Evolutionary conservation across 2,888 invertebrate genomes (phyloP).

Genomic region (Rotaria magnacalcarata): DNA sequence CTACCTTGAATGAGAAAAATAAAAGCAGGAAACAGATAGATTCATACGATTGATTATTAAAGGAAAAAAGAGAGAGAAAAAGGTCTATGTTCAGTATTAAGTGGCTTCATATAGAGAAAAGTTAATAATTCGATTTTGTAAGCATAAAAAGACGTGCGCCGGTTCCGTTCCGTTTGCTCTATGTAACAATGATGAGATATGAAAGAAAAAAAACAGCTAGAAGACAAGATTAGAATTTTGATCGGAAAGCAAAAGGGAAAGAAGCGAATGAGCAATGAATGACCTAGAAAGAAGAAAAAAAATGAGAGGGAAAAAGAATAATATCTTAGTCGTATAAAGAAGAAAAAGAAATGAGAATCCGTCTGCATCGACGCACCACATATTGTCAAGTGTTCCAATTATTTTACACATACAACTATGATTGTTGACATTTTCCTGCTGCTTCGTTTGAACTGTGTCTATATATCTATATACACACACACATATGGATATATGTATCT

Average conservation of each 20-base stretch:
- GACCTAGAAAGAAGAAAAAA: not conserved
- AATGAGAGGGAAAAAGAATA: not conserved
- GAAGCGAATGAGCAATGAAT: not conserved
- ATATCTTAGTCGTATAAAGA: not conserved
- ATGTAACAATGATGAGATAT: not conserved
- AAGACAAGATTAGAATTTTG: constrained; percentile 1
- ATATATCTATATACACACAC: not conserved
- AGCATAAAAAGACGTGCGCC: not conserved
- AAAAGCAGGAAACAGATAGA: not conserved
- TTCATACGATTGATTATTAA: not conserved
- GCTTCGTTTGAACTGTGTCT: not conserved
- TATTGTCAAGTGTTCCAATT: constrained; percentile 24
- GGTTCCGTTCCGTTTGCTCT: not conserved
- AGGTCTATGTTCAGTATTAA: not conserved
- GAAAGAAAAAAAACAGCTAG: not conserved
- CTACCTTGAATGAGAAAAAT: not conserved
- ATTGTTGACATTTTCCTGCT: constrained; percentile 18
- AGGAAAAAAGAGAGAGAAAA: not conserved
- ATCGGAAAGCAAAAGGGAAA: not conserved
- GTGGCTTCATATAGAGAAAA: not conserved
- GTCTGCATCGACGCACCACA: not conserved
- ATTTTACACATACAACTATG: not conserved
- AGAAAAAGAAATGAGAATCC: not conserved
- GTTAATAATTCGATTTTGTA: constrained; percentile 1
- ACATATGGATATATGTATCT: not conserved